Percentiles rank a stretch among this genome's conserved stretches.
These are phyloP conservation scores for Propithecus perrieri DNA, from an alignment of 2,797 vertebrate species.

Conservation along the genomic window DNA sequence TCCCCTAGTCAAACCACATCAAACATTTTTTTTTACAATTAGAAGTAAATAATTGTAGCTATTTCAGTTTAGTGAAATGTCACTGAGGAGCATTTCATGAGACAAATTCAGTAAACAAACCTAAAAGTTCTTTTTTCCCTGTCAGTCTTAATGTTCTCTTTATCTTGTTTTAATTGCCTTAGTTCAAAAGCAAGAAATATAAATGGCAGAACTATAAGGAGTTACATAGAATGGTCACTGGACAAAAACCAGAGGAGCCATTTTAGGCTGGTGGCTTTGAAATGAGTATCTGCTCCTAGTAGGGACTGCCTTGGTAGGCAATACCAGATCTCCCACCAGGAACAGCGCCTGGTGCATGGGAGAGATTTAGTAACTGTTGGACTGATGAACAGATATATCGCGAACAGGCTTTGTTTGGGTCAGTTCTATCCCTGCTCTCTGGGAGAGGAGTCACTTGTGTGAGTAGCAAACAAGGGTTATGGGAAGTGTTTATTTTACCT, in stretches of 20 bases:
- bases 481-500: background rate
- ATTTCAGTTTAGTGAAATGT: slow-evolving; percentile 47
- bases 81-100: slow-evolving; percentile 4
- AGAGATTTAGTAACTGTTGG: background rate
- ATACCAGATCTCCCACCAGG: background rate
- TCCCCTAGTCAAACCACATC: background rate
- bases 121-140: background rate
- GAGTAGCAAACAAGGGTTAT: background rate
- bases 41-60: background rate
- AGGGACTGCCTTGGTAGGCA: background rate
- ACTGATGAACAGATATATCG: background rate
- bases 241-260: background rate
- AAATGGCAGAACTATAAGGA: background rate
- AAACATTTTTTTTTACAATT: background rate
- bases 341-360: background rate
- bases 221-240: background rate
- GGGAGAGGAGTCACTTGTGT: background rate
- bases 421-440: background rate
- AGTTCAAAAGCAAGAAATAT: background rate
- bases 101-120: background rate
- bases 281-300: background rate
- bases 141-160: background rate
- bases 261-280: background rate
- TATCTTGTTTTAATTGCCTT: background rate
- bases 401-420: background rate